Percentiles rank a stretch among this genome's conserved stretches.
These are phyloP conservation scores for Typhlichthys eigenmanni DNA, from an alignment of 2,797 vertebrate genomes.

Conservation along the genomic window DNA sequence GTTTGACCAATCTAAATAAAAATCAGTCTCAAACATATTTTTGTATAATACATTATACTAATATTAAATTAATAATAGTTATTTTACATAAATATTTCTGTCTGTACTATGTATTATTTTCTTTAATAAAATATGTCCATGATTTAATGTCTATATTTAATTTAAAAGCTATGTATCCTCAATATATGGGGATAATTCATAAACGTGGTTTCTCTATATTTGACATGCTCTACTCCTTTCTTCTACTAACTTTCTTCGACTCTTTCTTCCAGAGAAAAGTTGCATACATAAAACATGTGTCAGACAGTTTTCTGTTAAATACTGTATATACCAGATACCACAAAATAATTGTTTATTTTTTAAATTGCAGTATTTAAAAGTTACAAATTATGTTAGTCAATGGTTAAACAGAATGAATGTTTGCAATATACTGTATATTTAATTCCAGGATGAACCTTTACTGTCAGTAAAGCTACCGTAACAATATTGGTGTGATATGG, in stretches of 20 bases:
- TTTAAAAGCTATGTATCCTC: too few species aligned
- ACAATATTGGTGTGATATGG: conserved; percentile 3
- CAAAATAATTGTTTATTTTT: not conserved
- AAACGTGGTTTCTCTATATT: too few species aligned
- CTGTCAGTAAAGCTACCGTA: conserved; percentile 14
- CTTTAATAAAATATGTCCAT: too few species aligned
- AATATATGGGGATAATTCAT: too few species aligned
- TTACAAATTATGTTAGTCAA: not conserved
- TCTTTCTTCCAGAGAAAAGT: conserved; percentile 1
- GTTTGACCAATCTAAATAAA: not conserved
- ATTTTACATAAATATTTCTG: too few species aligned
- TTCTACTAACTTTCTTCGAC: not conserved
- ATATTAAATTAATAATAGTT: not conserved
- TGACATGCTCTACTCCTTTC: too few species aligned
- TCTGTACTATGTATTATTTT: too few species aligned
- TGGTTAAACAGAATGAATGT: not conserved
- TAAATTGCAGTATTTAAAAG: not conserved
- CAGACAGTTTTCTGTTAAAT: conserved; percentile 18
- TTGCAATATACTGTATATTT: conserved; percentile 4
- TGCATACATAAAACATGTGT: not conserved
- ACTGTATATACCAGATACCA: too few species aligned
- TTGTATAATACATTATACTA: not conserved
- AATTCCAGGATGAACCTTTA: not conserved
- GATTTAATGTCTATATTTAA: too few species aligned
- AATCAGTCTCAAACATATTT: too few species aligned